Evolutionary conservation across 2,113 vertebrate genomes (phyloP).

Genomic region (Amphilophus citrinellus): DNA sequence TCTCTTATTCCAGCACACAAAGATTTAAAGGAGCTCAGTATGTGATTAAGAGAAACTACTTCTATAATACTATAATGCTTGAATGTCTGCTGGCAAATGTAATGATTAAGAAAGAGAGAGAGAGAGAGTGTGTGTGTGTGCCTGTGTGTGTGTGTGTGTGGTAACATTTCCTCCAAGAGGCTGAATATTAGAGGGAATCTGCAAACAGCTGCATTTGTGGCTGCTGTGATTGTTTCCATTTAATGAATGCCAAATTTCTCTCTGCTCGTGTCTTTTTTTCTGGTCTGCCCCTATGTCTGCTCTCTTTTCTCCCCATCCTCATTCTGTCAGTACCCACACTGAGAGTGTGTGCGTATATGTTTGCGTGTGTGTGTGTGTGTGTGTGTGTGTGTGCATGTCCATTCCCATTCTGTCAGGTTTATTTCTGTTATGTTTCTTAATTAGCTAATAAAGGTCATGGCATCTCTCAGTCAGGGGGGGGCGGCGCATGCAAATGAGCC

Average conservation of each 20-base stretch:
- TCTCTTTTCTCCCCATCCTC: slow-evolving; percentile 35
- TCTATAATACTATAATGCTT: slow-evolving; percentile 64
- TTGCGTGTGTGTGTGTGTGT: slow-evolving; percentile 33
- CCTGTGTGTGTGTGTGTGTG: slow-evolving; percentile 34
- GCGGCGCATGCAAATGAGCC: slow-evolving; percentile 72
- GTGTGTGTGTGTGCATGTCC: slow-evolving; percentile 34
- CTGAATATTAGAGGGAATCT: slow-evolving; percentile 11
- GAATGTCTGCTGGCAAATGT: slow-evolving; percentile 59
- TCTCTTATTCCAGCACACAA: slow-evolving; percentile 64
- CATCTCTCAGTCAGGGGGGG: slow-evolving; percentile 85
- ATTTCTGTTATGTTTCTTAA: slow-evolving; percentile 98
- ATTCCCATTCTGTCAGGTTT: slow-evolving; percentile 87
- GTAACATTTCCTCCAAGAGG: slow-evolving; percentile 13
- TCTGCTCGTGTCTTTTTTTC: slow-evolving; percentile 13
- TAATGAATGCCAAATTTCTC: slow-evolving; percentile 59
- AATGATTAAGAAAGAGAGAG: slow-evolving; percentile 26
- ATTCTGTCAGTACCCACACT: slow-evolving; percentile 29
- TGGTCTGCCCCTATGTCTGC: slow-evolving; percentile 4
- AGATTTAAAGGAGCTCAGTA: slow-evolving; percentile 74
- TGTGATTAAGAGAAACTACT: slow-evolving; percentile 73
- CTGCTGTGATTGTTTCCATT: slow-evolving; percentile 35
- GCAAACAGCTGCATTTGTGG: slow-evolving; percentile 7
- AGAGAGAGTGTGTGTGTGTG: neutral
- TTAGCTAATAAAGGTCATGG: slow-evolving; percentile 97
- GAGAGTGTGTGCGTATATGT: slow-evolving; percentile 21